Percentiles rank a stretch among this genome's conserved stretches.
Evolutionary conservation across 2,113 vertebrate genomes (phyloP).

Genomic region (Hirundichthys speculiger): DNA sequence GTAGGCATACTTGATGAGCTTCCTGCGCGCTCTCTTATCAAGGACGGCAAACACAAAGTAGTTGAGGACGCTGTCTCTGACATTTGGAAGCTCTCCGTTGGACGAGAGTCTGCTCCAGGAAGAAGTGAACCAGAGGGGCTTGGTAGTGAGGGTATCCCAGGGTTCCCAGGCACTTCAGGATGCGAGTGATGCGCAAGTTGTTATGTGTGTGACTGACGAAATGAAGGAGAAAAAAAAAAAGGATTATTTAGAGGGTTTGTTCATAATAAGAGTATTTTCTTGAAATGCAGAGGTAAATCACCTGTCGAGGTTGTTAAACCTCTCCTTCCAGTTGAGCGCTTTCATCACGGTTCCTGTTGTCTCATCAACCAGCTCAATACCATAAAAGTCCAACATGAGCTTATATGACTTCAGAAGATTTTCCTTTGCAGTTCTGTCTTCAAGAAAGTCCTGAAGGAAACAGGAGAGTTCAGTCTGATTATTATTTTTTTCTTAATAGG

Average conservation of each 20-base stretch:
- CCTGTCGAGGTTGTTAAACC: conserved; percentile 88
- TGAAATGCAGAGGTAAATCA: conserved; percentile 55
- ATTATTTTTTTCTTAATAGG: too few species aligned
- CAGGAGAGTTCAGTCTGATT: too few species aligned
- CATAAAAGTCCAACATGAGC: conserved; percentile 95
- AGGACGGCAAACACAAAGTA: conserved; percentile 92
- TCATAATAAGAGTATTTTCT: too few species aligned
- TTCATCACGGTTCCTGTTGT: conserved; percentile 78
- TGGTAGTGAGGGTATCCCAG: conserved; percentile 87
- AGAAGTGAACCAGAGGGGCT: conserved; percentile 89
- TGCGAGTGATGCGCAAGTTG: conserved; percentile 91
- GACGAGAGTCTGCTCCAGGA: conserved; percentile 87
- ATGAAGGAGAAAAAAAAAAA: not conserved
- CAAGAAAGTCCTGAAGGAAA: conserved; percentile 79
- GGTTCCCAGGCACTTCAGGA: conserved; percentile 92
- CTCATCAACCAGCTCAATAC: conserved; percentile 76
- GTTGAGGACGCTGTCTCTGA: conserved; percentile 88
- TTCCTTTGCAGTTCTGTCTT: conserved; percentile 56
- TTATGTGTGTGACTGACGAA: conserved; percentile 85
- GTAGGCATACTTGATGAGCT: conserved; percentile 86
- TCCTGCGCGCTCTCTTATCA: conserved; percentile 75
- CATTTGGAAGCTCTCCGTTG: conserved; percentile 58
- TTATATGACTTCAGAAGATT: conserved; percentile 86
- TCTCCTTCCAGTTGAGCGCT: conserved; percentile 79
- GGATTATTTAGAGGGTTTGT: too few species aligned